Conservation (phyloP, 2,888 invertebrate species). For the Dicranocentrus wangi region DNA sequence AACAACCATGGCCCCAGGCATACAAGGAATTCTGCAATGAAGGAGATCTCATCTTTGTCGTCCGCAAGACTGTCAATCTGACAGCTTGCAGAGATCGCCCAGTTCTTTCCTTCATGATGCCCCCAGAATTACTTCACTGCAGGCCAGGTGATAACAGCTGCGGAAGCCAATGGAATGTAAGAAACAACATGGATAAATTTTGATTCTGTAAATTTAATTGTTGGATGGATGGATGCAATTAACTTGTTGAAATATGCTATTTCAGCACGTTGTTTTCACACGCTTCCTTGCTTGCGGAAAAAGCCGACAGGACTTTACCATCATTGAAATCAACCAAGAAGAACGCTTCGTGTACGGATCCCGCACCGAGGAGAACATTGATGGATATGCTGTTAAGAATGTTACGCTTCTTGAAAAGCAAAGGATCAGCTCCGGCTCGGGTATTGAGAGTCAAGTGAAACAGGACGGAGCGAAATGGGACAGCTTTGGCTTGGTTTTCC, state of each 20-base stretch:
- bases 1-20: constrained; percentile 64
- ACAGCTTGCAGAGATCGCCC: constrained; percentile 75
- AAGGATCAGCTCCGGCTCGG: constrained; percentile 22
- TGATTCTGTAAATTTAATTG: background rate
- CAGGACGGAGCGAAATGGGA: too few relatives aligned
- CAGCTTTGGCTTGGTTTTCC: constrained; percentile 63
- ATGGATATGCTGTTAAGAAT: constrained; percentile 69
- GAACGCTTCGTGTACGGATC: constrained; percentile 68
- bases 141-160: constrained; percentile 72
- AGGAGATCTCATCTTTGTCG: constrained; percentile 73
- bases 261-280: constrained; percentile 65
- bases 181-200: constrained; percentile 31
- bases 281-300: constrained; percentile 70
- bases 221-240: background rate
- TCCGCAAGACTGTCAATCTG: constrained; percentile 76
- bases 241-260: constrained; percentile 1
- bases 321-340: constrained; percentile 67
- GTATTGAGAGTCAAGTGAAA: too few relatives aligned
- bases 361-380: constrained; percentile 60
- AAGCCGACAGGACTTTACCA: constrained; percentile 65
- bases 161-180: constrained; percentile 72
- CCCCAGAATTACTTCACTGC: constrained; percentile 67
- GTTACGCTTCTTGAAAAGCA: constrained; percentile 63
- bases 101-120: constrained; percentile 68
- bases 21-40: constrained; percentile 67